Percentiles rank a stretch among this genome's conserved stretches.
Conservation (phyloP, 2,797 vertebrate species). For the Brotogeris chrysoptera region DNA sequence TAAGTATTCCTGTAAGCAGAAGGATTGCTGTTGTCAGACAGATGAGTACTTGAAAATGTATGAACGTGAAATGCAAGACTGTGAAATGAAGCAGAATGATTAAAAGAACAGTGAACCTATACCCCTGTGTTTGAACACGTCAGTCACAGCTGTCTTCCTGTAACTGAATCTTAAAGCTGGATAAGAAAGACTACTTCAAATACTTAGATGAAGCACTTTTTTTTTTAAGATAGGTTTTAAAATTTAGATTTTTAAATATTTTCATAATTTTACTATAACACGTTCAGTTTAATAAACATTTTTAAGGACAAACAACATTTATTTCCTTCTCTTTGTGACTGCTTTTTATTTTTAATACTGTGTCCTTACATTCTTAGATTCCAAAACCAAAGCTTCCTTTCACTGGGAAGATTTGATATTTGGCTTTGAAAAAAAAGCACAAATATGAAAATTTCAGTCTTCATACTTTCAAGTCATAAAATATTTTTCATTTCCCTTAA, state of each 20-base stretch:
- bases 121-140: background rate
- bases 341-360: background rate
- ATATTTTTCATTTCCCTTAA: background rate
- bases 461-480: background rate
- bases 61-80: background rate
- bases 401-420: background rate
- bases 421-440: background rate
- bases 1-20: constrained; percentile 24
- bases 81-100: background rate
- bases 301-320: background rate
- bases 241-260: background rate
- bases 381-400: background rate
- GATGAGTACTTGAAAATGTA: background rate
- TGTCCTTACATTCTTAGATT: background rate
- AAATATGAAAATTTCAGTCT: background rate
- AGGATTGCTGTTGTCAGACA: background rate
- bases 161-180: background rate
- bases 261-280: background rate
- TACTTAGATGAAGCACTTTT: background rate
- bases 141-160: background rate
- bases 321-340: background rate
- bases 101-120: background rate
- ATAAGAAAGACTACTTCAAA: background rate
- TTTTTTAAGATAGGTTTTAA: background rate
- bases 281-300: background rate